Conservation (phyloP, 2,797 vertebrate species). For the Manis pentadactyla region DNA sequence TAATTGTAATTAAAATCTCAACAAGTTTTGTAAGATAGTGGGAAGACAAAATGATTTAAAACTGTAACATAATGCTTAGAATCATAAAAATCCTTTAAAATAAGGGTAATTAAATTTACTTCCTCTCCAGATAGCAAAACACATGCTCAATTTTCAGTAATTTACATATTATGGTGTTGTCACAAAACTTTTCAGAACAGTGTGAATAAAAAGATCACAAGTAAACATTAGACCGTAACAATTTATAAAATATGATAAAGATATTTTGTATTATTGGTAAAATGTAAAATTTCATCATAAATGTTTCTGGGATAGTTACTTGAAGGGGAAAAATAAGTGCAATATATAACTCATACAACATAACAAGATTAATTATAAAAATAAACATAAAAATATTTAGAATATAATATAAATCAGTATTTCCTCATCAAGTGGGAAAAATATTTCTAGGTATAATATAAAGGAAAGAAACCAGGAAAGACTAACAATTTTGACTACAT, state of each 20-base stretch:
- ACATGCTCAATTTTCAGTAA: constrained; percentile 8
- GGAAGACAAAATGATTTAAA: not conserved
- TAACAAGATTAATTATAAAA: not conserved
- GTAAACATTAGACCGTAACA: not conserved
- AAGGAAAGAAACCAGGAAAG: not conserved
- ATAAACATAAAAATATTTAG: not conserved
- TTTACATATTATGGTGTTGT: not conserved
- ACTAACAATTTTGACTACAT: not conserved
- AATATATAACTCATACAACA: not conserved
- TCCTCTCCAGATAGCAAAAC: not conserved
- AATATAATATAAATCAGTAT: not conserved
- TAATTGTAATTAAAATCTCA: not conserved
- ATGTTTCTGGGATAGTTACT: not conserved
- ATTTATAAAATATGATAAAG: not conserved
- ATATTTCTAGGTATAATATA: not conserved
- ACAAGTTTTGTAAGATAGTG: not conserved
- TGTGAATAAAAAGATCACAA: not conserved
- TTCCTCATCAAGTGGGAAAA: not conserved
- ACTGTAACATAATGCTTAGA: not conserved
- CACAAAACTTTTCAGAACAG: not conserved
- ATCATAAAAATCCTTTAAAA: not conserved
- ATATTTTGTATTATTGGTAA: not conserved
- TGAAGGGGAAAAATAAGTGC: not conserved
- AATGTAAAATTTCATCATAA: not conserved
- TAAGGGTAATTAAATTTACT: not conserved